These are phyloP conservation scores for Hydrolagus affinis DNA, from an alignment of 2,113 vertebrate species.

Conservation along the genomic window DNA sequence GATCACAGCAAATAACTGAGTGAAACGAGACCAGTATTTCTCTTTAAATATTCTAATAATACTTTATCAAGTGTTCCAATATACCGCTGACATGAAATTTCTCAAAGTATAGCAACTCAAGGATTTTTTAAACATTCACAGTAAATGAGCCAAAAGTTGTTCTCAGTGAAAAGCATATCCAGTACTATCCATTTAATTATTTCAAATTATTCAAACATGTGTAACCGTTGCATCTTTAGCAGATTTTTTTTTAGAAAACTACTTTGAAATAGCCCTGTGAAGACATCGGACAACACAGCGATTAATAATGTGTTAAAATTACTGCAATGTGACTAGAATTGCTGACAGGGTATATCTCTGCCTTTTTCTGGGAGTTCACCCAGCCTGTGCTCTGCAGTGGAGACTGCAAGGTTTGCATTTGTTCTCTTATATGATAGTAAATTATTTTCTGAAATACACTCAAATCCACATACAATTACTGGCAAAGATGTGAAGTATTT, in stretches of 20 bases:
- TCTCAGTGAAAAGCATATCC: conserved; percentile 18
- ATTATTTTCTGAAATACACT: background rate
- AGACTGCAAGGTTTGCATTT: background rate
- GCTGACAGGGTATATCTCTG: background rate
- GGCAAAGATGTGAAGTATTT: background rate
- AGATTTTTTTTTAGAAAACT: conserved; percentile 29
- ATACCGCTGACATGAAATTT: background rate
- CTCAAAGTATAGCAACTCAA: too few species aligned
- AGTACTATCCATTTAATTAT: conserved; percentile 1
- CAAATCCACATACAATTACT: background rate
- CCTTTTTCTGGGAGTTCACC: background rate
- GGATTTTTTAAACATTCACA: background rate
- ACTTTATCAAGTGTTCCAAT: conserved; percentile 1
- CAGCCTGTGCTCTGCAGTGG: background rate
- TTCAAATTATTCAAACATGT: conserved; percentile 35
- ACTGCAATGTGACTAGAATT: background rate
- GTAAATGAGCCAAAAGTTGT: conserved; percentile 17
- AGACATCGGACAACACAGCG: conserved; percentile 23
- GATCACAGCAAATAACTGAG: conserved; percentile 40
- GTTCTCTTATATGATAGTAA: background rate
- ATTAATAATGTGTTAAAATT: conserved; percentile 24
- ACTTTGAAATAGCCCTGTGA: conserved; percentile 29
- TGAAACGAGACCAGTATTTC: conserved; percentile 37
- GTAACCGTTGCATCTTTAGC: conserved; percentile 33
- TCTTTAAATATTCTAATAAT: conserved; percentile 23